phyloP scores from a whole-genome alignment of 2,113 vertebrate species.

The Megaceryle torquata region DNA sequence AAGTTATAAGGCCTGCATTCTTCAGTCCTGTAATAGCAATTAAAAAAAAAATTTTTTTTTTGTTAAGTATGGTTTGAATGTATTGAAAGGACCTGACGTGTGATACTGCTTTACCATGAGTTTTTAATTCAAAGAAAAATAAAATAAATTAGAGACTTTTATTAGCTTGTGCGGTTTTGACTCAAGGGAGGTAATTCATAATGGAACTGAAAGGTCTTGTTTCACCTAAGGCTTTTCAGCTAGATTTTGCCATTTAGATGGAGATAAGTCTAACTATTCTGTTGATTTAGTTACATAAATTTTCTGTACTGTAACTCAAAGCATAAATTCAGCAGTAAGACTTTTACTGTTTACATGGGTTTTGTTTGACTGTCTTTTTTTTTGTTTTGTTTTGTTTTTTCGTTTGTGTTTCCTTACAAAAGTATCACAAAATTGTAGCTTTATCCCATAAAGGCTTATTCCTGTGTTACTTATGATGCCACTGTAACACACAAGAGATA shows the following conservation, averaged over 20 bases:
- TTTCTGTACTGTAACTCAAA: not conserved
- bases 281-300: not conserved
- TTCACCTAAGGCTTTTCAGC: not conserved
- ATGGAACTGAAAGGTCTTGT: not conserved
- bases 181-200: not conserved
- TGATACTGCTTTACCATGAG: not conserved
- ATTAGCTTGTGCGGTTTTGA: not conserved
- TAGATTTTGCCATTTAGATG: not conserved
- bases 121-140: not conserved
- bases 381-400: not conserved
- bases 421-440: not conserved
- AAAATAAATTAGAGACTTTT: not conserved
- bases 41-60: not conserved
- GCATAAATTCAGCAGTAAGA: not conserved
- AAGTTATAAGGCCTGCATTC: not conserved
- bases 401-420: not conserved
- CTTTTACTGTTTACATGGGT: not conserved
- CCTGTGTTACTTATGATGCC: not conserved
- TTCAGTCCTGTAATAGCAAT: not conserved
- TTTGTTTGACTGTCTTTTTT: not conserved
- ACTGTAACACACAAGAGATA: not conserved
- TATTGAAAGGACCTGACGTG: rapidly evolving
- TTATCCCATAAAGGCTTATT: not conserved
- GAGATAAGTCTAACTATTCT: not conserved
- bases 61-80: not conserved